Percentiles rank a stretch among this genome's conserved stretches.
Evolutionary conservation across 2,797 vertebrate species (phyloP).

Genomic region (Hippopotamyrus pictus): DNA sequence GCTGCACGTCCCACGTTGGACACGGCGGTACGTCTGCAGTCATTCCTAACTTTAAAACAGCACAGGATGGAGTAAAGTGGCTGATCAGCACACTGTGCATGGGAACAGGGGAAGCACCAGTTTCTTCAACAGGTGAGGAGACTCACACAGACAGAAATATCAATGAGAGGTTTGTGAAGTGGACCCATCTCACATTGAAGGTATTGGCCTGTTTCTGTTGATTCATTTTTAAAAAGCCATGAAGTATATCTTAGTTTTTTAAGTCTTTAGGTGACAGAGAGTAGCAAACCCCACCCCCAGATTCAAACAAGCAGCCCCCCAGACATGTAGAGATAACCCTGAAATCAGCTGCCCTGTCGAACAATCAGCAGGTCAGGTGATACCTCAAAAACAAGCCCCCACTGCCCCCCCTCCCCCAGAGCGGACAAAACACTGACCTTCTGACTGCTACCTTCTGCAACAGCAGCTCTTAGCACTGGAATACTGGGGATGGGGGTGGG

Average conservation of each 20-base stretch:
- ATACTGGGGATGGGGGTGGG: neutral
- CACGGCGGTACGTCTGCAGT: neutral
- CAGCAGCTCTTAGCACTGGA: neutral
- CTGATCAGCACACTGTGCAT: neutral
- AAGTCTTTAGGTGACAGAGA: neutral
- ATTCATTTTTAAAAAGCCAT: neutral
- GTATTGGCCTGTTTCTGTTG: neutral
- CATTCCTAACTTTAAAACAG: neutral
- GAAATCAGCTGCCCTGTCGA: neutral
- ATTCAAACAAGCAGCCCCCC: neutral
- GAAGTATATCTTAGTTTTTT: neutral
- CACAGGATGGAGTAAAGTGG: neutral
- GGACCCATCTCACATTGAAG: neutral
- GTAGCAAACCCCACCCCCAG: neutral
- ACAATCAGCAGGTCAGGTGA: neutral
- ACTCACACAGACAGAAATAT: neutral
- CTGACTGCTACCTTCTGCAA: slow-evolving; percentile 13
- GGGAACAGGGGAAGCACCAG: neutral
- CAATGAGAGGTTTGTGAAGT: neutral
- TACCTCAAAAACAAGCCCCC: neutral
- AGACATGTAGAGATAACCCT: neutral
- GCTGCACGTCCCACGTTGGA: neutral
- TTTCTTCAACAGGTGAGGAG: neutral
- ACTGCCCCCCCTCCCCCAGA: neutral
- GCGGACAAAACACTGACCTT: slow-evolving; percentile 15